These are phyloP conservation scores for Todiramphus saurophagus DNA, from an alignment of 2,113 vertebrate species.

Conservation along the genomic window DNA sequence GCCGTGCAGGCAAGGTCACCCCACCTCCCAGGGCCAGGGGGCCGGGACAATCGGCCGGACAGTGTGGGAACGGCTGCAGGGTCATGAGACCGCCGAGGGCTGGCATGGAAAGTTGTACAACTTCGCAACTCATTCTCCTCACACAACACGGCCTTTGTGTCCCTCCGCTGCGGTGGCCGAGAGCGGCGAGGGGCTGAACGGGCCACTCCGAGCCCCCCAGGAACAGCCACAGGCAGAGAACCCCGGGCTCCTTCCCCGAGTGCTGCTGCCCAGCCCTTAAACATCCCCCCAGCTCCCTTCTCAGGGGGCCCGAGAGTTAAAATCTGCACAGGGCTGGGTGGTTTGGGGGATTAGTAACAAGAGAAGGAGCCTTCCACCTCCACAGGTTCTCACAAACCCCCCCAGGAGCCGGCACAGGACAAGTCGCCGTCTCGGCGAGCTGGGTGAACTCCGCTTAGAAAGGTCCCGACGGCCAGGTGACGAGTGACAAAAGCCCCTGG, in stretches of 20 bases:
- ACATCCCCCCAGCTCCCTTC: accelerated
- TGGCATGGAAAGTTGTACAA: not conserved
- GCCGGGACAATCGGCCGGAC: not conserved
- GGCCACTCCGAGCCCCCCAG: not conserved
- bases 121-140: not conserved
- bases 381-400: not conserved
- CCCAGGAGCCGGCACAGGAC: not conserved
- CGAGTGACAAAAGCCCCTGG: not conserved
- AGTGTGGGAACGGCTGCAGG: slow-evolving; percentile 28
- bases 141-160: slow-evolving; percentile 60
- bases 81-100: slow-evolving; percentile 24
- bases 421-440: accelerated
- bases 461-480: not conserved
- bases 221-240: accelerated
- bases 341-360: not conserved
- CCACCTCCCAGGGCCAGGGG: not conserved
- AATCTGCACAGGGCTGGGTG: not conserved
- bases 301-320: not conserved
- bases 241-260: not conserved
- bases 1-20: not conserved
- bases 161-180: not conserved
- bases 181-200: accelerated
- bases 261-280: accelerated
- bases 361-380: not conserved
- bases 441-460: not conserved